Percentiles rank a stretch among this genome's conserved stretches.
Evolutionary conservation across 2,888 invertebrate species (phyloP).

Genomic region (Drosophila fungiperda): DNA sequence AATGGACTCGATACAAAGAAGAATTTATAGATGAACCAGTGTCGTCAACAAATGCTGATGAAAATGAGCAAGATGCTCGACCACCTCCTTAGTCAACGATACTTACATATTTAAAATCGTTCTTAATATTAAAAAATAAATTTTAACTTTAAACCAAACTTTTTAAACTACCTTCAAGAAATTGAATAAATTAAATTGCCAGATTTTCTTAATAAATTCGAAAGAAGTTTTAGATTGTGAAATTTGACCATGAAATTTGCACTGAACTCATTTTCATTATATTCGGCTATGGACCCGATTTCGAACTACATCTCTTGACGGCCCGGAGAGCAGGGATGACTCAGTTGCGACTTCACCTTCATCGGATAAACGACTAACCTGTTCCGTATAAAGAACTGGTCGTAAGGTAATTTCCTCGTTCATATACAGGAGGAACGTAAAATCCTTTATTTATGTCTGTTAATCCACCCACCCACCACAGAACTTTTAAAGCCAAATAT

Average conservation of each 20-base stretch:
- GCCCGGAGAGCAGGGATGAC: neutral
- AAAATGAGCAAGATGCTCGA: neutral
- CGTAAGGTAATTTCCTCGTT: neutral
- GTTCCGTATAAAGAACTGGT: neutral
- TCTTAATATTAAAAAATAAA: neutral
- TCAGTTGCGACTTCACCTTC: neutral
- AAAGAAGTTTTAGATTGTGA: neutral
- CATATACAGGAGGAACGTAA: neutral
- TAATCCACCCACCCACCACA: too few relatives aligned
- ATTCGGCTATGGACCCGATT: neutral
- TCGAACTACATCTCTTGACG: neutral
- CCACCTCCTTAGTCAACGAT: neutral
- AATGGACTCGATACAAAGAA: conserved; percentile 86
- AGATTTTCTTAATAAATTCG: neutral
- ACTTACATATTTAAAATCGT: neutral
- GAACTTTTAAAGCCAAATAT: too few relatives aligned
- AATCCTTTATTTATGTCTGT: neutral
- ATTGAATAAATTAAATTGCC: too few relatives aligned
- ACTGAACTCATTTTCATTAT: neutral
- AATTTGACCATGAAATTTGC: neutral
- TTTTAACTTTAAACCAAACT: neutral
- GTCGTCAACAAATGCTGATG: conserved; percentile 21
- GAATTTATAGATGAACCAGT: conserved; percentile 56
- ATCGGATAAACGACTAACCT: neutral
- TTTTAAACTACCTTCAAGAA: neutral